Evolutionary conservation across 2,797 vertebrate species (phyloP).

Genomic region (Ptychobarbus kaznakovi): DNA sequence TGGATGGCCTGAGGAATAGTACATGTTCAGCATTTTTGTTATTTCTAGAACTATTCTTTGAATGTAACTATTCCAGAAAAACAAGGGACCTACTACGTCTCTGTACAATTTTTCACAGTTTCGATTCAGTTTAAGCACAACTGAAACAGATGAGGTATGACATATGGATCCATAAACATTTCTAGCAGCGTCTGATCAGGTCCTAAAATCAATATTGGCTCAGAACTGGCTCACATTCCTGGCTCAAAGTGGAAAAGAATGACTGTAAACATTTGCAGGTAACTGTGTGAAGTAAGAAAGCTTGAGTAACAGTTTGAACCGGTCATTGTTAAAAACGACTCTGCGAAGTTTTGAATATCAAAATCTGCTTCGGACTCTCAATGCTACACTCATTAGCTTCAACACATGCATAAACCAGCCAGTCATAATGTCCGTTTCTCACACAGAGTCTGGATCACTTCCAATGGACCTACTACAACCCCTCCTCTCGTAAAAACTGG

Average conservation of each 20-base stretch:
- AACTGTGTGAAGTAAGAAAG: neutral
- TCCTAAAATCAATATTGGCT: slow-evolving; percentile 46
- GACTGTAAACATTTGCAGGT: slow-evolving; percentile 2
- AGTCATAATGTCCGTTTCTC: neutral
- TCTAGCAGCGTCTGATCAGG: slow-evolving; percentile 2
- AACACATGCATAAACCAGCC: slow-evolving; percentile 12
- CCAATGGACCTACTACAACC: slow-evolving; percentile 67
- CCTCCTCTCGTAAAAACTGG: slow-evolving; percentile 94
- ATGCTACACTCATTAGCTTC: neutral
- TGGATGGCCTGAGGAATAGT: neutral
- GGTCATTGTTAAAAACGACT: neutral
- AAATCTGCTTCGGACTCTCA: neutral
- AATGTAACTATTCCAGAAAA: neutral
- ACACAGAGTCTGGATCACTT: neutral
- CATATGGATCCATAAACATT: neutral
- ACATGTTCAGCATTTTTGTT: neutral
- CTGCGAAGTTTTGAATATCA: neutral
- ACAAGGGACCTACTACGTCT: neutral
- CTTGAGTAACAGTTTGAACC: neutral
- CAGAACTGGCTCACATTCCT: slow-evolving; percentile 42
- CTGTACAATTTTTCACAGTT: slow-evolving; percentile 16
- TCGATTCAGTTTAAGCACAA: slow-evolving; percentile 10
- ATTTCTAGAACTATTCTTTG: neutral
- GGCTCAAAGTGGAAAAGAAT: neutral
- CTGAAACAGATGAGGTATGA: slow-evolving; percentile 14